A percentile compares a stretch with the other conserved stretches of the same genome.
Evolutionary conservation across 2,113 vertebrate genomes (phyloP).

Genomic region (Cyanoramphus novaezelandiae): DNA sequence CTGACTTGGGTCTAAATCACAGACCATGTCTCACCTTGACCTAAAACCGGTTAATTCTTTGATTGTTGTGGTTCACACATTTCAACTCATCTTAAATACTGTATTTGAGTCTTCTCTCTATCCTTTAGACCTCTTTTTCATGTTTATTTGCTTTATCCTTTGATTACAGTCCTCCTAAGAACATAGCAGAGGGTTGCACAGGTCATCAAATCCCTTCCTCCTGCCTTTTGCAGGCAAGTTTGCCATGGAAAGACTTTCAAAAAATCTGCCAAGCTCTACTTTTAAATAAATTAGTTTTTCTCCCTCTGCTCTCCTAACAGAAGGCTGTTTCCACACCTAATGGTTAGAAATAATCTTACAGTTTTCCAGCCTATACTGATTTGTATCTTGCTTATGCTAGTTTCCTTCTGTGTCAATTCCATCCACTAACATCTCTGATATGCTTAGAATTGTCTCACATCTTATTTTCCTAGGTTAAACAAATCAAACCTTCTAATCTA

Average conservation of each 20-base stretch:
- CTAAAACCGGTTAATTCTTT: neutral
- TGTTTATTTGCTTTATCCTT: neutral
- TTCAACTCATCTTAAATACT: neutral
- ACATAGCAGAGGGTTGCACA: neutral
- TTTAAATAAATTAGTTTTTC: neutral
- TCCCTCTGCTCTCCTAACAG: neutral
- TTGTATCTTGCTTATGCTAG: neutral
- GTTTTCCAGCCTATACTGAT: neutral
- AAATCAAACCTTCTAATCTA: conserved; percentile 1
- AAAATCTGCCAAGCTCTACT: neutral
- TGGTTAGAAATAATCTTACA: neutral
- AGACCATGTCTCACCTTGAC: neutral
- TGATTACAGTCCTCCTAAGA: neutral
- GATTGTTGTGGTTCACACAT: neutral
- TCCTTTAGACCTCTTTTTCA: neutral
- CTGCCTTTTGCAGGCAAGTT: neutral
- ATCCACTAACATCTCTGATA: neutral
- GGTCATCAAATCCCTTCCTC: neutral
- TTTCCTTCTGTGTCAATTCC: conserved; percentile 6
- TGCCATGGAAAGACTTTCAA: neutral
- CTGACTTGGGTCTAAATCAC: neutral
- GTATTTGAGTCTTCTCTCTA: neutral
- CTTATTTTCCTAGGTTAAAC: conserved; percentile 32
- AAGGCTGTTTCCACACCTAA: neutral
- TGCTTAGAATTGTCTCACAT: neutral